Evolutionary conservation across 2,888 invertebrate species (phyloP).

Genomic region (Eueremaeus valkanovi): DNA sequence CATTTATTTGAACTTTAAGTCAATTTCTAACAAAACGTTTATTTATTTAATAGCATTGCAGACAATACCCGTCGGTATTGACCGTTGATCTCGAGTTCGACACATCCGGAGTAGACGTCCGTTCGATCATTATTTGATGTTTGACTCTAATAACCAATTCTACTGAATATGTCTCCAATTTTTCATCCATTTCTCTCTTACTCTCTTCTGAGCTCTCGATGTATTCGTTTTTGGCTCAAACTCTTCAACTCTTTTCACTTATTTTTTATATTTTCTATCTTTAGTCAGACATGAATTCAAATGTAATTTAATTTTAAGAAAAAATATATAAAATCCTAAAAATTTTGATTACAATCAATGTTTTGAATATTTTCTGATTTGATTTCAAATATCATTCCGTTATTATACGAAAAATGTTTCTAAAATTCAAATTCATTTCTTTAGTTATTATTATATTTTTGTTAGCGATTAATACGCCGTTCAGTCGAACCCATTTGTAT

Average conservation of each 20-base stretch:
- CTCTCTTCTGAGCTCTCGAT: conserved; percentile 3
- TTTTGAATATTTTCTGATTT: background rate
- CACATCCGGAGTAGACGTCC: too few relatives aligned
- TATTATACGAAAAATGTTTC: background rate
- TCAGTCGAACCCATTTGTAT: too few relatives aligned
- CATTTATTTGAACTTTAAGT: background rate
- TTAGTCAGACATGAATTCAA: background rate
- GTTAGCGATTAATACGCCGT: too few relatives aligned
- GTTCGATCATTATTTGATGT: too few relatives aligned
- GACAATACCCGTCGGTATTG: background rate
- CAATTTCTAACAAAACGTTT: background rate
- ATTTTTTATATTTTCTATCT: conserved; percentile 16
- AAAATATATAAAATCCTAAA: background rate
- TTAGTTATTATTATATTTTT: conserved; percentile 10
- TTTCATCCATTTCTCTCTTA: background rate
- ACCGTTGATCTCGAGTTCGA: background rate
- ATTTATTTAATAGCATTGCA: background rate
- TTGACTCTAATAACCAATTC: too few relatives aligned
- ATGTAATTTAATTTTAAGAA: too few relatives aligned
- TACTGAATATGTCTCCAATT: too few relatives aligned
- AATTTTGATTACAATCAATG: background rate
- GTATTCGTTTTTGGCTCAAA: background rate
- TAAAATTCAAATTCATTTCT: background rate
- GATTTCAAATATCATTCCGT: conserved; percentile 8
- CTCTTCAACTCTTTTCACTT: too few relatives aligned